Evolutionary conservation across 2,888 invertebrate species (phyloP).

Genomic region (Pegoplata infirma): DNA sequence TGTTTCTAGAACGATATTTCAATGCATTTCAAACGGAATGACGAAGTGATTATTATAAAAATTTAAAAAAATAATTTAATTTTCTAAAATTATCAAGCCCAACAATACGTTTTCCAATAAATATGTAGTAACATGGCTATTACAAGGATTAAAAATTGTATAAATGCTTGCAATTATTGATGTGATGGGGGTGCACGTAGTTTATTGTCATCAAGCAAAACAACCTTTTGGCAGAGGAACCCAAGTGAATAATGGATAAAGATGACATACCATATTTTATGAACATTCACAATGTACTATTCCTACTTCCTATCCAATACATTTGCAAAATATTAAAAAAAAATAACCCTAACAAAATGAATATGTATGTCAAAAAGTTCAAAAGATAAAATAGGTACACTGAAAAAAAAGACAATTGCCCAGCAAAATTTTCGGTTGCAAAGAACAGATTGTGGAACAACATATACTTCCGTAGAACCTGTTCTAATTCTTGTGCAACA

Average conservation of each 20-base stretch:
- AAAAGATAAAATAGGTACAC: constrained; percentile 26
- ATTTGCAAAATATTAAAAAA: too few relatives aligned
- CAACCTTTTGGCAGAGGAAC: constrained; percentile 19
- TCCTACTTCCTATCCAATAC: neutral
- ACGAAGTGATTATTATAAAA: too few relatives aligned
- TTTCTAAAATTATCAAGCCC: neutral
- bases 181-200: constrained; percentile 37
- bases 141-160: constrained; percentile 24
- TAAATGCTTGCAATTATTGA: constrained; percentile 35
- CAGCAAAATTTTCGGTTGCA: too few relatives aligned
- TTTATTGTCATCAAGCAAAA: constrained; percentile 34
- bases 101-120: neutral
- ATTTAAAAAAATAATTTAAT: neutral
- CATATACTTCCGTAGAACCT: too few relatives aligned
- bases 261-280: constrained; percentile 4
- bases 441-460: too few relatives aligned
- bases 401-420: neutral
- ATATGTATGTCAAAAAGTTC: constrained; percentile 29
- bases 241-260: constrained; percentile 26
- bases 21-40: too few relatives aligned
- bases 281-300: neutral
- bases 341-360: constrained; percentile 13
- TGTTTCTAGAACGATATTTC: too few relatives aligned
- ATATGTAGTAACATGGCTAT: constrained; percentile 27
- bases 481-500: too few relatives aligned